Evolutionary conservation across 2,888 invertebrate species (phyloP).

Genomic region (Acleris literana): DNA sequence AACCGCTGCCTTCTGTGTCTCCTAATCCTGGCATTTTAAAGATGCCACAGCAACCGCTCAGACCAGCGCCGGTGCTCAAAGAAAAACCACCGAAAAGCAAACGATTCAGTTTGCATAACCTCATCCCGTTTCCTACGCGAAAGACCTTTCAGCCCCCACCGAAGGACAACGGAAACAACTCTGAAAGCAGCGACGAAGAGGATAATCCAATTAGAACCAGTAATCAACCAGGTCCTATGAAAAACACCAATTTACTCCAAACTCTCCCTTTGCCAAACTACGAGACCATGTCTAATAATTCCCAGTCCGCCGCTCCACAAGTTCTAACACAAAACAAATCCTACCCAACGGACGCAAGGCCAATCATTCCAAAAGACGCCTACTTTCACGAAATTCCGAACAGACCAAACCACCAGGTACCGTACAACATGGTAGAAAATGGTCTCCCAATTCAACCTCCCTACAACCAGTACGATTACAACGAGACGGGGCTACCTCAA

Average conservation of each 20-base stretch:
- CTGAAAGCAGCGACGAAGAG: constrained; percentile 85
- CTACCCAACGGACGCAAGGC: constrained; percentile 57
- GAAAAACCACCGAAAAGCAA: constrained; percentile 78
- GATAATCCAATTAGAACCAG: constrained; percentile 74
- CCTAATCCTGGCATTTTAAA: constrained; percentile 61
- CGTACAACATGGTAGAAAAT: constrained; percentile 63
- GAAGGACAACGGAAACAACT: constrained; percentile 78
- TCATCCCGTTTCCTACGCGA: constrained; percentile 80
- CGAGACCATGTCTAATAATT: constrained; percentile 78
- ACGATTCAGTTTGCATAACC: constrained; percentile 78
- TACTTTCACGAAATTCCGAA: constrained; percentile 85
- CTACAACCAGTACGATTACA: constrained; percentile 65
- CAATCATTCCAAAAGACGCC: constrained; percentile 84
- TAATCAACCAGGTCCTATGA: constrained; percentile 82
- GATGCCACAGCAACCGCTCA: constrained; percentile 75
- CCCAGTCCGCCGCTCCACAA: constrained; percentile 69
- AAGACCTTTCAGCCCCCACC: constrained; percentile 76
- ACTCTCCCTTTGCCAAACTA: constrained; percentile 83
- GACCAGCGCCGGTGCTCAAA: constrained; percentile 75
- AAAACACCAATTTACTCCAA: constrained; percentile 78
- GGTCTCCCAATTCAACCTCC: constrained; percentile 56
- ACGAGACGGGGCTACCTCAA: constrained; percentile 62
- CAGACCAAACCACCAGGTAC: constrained; percentile 66
- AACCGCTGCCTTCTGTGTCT: constrained; percentile 48
- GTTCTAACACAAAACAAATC: constrained; percentile 49